Evolutionary conservation across 1,140 invertebrate genomes (phyloP).

Genomic region (Rhopalosiphum padi): DNA sequence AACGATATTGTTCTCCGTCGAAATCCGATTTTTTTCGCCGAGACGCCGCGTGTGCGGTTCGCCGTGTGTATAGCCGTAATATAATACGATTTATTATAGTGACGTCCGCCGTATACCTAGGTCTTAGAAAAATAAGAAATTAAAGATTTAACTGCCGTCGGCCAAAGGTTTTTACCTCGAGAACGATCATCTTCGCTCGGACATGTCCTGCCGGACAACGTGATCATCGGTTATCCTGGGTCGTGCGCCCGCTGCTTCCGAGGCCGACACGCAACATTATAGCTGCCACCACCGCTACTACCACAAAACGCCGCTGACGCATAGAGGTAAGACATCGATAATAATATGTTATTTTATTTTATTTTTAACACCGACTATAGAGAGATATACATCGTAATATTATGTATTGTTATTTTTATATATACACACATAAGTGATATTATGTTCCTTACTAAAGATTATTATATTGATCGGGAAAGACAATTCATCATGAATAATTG

Average conservation of each 20-base stretch:
- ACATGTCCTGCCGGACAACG: background rate
- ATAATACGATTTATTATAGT: background rate
- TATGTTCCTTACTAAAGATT: background rate
- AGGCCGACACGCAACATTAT: background rate
- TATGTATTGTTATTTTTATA: background rate
- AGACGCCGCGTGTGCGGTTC: background rate
- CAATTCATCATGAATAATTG: background rate
- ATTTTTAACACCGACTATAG: background rate
- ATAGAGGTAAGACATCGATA: background rate
- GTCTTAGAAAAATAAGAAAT: background rate
- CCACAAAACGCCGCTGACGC: background rate
- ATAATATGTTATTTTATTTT: background rate
- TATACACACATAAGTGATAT: background rate
- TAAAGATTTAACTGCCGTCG: background rate
- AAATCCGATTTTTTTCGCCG: background rate
- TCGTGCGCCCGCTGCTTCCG: background rate
- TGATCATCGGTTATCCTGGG: background rate
- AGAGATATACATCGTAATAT: background rate
- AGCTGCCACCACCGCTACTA: background rate
- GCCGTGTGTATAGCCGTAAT: background rate
- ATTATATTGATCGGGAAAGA: background rate
- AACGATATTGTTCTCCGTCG: background rate
- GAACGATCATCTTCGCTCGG: background rate
- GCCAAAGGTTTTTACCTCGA: background rate
- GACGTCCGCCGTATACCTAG: background rate